Evolutionary conservation across 2,113 vertebrate genomes (phyloP), one percentile per base, ranked within the genome.

Genomic region (Nibea albiflora): DNA sequence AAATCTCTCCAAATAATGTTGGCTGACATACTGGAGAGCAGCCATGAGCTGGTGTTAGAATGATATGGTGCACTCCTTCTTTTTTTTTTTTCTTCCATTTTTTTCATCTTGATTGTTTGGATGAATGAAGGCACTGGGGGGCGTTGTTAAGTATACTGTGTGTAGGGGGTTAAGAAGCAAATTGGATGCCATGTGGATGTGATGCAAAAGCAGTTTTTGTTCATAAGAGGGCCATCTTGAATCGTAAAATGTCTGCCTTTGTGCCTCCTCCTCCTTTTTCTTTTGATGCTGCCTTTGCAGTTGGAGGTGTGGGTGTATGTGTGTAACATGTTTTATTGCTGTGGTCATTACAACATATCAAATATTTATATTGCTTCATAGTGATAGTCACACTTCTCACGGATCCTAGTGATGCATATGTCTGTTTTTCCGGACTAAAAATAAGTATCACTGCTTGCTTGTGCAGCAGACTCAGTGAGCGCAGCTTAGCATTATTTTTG

Each of bases 1-100:
- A 80, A 39, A 84, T 86, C 64, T 71, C 50, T 83, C 73, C 71
- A 78, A 89, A 77, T 80, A 61, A 50, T 60, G 35, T 60, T 67
- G 66, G 72, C 46, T 81, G 91, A 91, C 92, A 93, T 90, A 42
- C 84, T 93, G 93, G 93, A 95, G 92, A 95, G 94, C 94, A 95
- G 93, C 92, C 92, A 83, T 89, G 87, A 93, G 91, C 93, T 88
- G 92, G 92, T 90, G 92, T 89, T 84, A 89, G 81, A 92, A 95
- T 95, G 95, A 92, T 90, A 95, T 95, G 94, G 91, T 95, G 94
- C 94, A 94, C 91, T 94, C 93, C 93, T 83, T 92, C 83, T 73
- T 71, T 14, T 5, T 11, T 11, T 57, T 69, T 53, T 74, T 65
- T 49, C 63, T 42, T 9, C 16, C 24, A 54, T 8, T 61, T 68